Evolutionary conservation across 2,113 vertebrate genomes (phyloP), one percentile per base, ranked within the genome.

Genomic region (Siniperca knerii): DNA sequence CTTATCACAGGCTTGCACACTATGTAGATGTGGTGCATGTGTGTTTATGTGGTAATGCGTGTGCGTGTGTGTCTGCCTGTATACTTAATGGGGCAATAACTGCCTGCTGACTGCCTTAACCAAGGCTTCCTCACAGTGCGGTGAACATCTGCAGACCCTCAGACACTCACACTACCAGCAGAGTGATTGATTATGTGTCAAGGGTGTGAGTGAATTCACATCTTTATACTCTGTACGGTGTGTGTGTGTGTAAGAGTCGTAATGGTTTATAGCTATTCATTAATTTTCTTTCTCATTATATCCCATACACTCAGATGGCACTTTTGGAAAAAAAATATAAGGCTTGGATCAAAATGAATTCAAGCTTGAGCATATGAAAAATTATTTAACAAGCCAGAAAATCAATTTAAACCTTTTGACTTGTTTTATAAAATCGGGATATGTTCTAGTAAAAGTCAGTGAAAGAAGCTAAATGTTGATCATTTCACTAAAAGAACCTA

Each of bases 151-250:
- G 81, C 82, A 71, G 72, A 79, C 66, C 54, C 65, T 81, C n/a
- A 35, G 65, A 84, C 46, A 52, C 67, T 68, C 44, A 29, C 29
- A 64, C 79, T 67, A 82, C 77, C 83, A 74, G 65, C 84, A 81
- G 81, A 70, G 83, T 72, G 83, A 88, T 89, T 83, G 83, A 88
- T 90, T 80, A 65, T 29, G 67, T 91, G 83, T 86, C 81, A 70
- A 20, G 23, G n/a, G 15, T 66, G 69, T n/a, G 65, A 55, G 54
- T 73, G 62, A 57, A 61, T 79, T 50, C 71, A 77, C 74, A 57
- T 86, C 55, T 75, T 64, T 40, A 62, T 55, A n/a, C 23, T 79
- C 25, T 33, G 6, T 25, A 13, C 16, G 21, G 12, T 74, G 69
- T 79, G 50, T 40, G 68, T 52, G 66, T 68, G 72, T 75, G 60